phyloP scores from a whole-genome alignment of 2,113 vertebrate genomes.

The Catharus minimus region DNA sequence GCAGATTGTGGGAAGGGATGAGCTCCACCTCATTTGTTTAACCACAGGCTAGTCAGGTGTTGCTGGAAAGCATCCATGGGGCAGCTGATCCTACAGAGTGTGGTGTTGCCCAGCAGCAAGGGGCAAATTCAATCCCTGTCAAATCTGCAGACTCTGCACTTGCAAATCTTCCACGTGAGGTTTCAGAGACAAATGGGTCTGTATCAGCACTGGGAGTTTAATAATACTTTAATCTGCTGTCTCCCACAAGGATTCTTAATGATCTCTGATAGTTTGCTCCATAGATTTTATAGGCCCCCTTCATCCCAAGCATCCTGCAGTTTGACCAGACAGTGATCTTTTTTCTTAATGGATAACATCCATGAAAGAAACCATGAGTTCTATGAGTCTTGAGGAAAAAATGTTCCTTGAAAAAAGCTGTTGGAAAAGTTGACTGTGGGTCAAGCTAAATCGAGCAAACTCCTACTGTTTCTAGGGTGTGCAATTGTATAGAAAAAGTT shows the following conservation, averaged over 20 bases:
- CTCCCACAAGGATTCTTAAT: constrained; percentile 25
- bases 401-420: constrained; percentile 27
- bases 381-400: constrained; percentile 49
- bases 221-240: constrained; percentile 13
- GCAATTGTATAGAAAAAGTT: not conserved
- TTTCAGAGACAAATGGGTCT: not conserved
- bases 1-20: not conserved
- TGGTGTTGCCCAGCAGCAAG: not conserved
- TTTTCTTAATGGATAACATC: constrained; percentile 24
- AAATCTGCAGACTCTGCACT: not conserved
- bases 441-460: constrained; percentile 14
- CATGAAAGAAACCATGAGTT: constrained; percentile 34
- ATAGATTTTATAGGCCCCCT: constrained; percentile 27
- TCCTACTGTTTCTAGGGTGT: constrained; percentile 10
- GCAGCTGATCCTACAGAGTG: not conserved
- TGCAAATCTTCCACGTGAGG: not conserved
- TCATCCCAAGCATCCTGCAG: constrained; percentile 37
- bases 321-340: constrained; percentile 43
- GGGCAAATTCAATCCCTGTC: not conserved
- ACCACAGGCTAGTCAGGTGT: not conserved
- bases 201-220: not conserved
- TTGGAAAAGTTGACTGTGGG: constrained; percentile 41
- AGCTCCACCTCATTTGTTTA: not conserved
- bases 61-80: not conserved
- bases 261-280: constrained; percentile 10